A percentile compares a stretch with the other conserved stretches of the same genome.
phyloP scores from a whole-genome alignment of 92 coral and sea anemone genomes.

The Palythoa grandis region DNA sequence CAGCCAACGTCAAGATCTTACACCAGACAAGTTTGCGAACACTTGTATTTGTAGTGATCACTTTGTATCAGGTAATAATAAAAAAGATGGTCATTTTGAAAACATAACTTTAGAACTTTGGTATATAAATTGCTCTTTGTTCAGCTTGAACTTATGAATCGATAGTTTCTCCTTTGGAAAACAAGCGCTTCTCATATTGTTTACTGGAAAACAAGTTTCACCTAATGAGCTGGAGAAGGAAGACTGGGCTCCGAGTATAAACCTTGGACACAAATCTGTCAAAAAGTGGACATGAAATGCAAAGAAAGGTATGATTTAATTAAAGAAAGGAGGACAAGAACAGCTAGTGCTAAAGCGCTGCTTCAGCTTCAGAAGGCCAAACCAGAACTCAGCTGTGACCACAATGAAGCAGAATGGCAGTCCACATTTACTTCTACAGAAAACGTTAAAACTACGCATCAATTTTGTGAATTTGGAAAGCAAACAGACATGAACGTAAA shows the following conservation, averaged over 20 bases:
- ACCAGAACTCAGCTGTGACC: slow-evolving; percentile 5
- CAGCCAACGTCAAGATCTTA: slow-evolving; percentile 59
- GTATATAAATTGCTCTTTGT: neutral
- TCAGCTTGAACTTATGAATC: neutral
- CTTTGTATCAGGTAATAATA: slow-evolving; percentile 48
- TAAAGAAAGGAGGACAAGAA: slow-evolving; percentile 48
- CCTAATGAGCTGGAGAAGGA: slow-evolving; percentile 37
- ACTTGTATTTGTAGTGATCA: slow-evolving; percentile 58
- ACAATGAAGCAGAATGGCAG: no score
- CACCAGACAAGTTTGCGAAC: slow-evolving; percentile 46
- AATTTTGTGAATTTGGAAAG: no score
- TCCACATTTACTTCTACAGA: neutral
- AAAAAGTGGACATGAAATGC: slow-evolving; percentile 24
- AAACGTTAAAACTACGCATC: neutral
- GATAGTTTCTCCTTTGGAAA: neutral
- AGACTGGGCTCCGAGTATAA: slow-evolving; percentile 56
- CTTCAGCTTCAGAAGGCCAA: slow-evolving; percentile 31
- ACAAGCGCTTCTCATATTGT: slow-evolving; percentile 3
- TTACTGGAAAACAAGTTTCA: slow-evolving; percentile 42
- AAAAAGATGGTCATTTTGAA: neutral
- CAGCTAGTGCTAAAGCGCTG: slow-evolving; percentile 50
- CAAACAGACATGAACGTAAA: slow-evolving; percentile 30
- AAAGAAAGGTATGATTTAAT: slow-evolving; percentile 34
- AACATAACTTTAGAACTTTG: neutral
- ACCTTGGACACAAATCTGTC: slow-evolving; percentile 50